Evolutionary conservation across 2,113 vertebrate genomes (phyloP).

Genomic region (Carollia perspicillata): DNA sequence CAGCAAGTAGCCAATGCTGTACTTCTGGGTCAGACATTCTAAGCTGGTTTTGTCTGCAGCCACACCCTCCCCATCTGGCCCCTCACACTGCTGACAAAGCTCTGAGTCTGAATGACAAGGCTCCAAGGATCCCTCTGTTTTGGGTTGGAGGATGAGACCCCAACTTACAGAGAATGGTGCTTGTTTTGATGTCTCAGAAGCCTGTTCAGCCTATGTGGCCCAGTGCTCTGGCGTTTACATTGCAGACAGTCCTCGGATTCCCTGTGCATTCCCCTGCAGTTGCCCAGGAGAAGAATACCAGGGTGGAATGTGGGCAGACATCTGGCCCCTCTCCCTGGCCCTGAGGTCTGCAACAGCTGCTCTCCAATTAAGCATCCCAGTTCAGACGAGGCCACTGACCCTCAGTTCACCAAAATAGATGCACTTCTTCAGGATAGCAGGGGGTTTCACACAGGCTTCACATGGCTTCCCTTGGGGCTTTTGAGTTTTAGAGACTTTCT

Average conservation of each 20-base stretch:
- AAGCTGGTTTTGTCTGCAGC: not conserved
- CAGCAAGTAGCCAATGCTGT: not conserved
- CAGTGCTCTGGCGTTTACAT: not conserved
- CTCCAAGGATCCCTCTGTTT: not conserved
- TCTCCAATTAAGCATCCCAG: conserved; percentile 13
- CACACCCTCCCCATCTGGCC: not conserved
- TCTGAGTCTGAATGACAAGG: not conserved
- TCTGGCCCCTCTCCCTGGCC: not conserved
- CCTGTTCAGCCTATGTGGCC: not conserved
- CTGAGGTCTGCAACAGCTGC: conserved; percentile 30
- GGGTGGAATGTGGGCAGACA: not conserved
- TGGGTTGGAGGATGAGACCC: not conserved
- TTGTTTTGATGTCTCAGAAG: not conserved
- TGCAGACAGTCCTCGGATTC: conserved; percentile 16
- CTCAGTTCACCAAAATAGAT: conserved; percentile 7
- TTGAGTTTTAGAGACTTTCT: not conserved
- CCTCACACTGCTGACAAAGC: not conserved
- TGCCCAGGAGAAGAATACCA: not conserved
- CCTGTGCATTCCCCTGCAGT: not conserved
- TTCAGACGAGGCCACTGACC: conserved; percentile 54
- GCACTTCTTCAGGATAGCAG: not conserved
- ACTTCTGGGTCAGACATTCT: not conserved
- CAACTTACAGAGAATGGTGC: not conserved
- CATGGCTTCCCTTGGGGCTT: not conserved
- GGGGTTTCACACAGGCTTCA: not conserved